A percentile compares a stretch with the other conserved stretches of the same genome.
phyloP scores from a whole-genome alignment of 2,113 vertebrate genomes.

The Ptychochromis oligacanthus region DNA sequence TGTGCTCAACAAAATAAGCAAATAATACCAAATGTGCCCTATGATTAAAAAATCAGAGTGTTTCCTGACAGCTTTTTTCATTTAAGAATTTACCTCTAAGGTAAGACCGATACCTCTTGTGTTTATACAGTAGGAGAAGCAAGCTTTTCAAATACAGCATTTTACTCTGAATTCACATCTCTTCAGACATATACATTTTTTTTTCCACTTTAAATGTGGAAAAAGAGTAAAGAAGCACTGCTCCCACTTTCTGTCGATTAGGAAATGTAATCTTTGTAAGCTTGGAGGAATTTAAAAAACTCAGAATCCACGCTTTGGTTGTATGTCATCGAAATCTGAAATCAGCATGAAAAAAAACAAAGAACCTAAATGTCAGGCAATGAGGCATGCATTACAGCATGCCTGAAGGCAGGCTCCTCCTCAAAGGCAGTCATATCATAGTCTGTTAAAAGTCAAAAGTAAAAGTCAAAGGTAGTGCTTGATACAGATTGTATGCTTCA shows the following conservation, averaged over 20 bases:
- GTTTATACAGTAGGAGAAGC: neutral
- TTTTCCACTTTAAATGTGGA: neutral
- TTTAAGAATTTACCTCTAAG: neutral
- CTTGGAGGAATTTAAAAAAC: neutral
- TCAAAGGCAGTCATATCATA: conserved; percentile 31
- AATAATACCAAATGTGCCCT: conserved; percentile 54
- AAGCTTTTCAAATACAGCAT: neutral
- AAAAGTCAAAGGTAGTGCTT: conserved; percentile 53
- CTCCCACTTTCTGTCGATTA: neutral
- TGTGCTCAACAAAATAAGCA: conserved; percentile 55
- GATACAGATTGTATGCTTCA: conserved; percentile 7
- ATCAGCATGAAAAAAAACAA: conserved; percentile 40
- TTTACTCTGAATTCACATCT: neutral
- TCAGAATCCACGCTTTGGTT: neutral
- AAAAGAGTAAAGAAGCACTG: neutral
- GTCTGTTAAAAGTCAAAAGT: conserved; percentile 57
- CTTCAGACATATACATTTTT: neutral
- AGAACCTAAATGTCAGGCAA: conserved; percentile 59
- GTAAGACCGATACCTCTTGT: neutral
- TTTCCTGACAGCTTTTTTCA: neutral
- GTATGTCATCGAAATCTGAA: neutral
- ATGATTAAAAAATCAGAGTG: conserved; percentile 9
- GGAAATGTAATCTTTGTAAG: neutral
- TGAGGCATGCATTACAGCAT: neutral
- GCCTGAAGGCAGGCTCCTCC: conserved; percentile 39